Conservation (phyloP, 1,140 invertebrate genomes). For the Orussus abietinus region DNA sequence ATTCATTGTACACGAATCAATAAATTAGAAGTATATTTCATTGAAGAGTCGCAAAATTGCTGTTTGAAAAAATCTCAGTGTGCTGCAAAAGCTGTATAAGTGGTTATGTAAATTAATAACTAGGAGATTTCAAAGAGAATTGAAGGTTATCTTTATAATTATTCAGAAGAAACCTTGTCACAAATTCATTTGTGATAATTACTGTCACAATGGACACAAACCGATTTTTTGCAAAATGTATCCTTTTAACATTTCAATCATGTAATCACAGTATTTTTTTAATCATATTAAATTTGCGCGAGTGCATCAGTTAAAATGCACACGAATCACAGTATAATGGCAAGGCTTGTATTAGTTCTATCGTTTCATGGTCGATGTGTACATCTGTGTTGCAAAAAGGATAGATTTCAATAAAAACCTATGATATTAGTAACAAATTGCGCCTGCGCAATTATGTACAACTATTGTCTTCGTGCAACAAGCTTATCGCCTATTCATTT, state of each 20-base stretch:
- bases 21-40: constrained; percentile 26
- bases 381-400: constrained; percentile 19
- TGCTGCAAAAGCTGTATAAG: constrained; percentile 17
- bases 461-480: constrained; percentile 41
- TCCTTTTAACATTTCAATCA: constrained; percentile 5
- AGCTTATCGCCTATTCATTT: constrained; percentile 30
- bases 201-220: no score
- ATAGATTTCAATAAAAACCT: constrained; percentile 28
- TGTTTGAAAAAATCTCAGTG: constrained; percentile 14
- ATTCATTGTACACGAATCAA: constrained; percentile 36
- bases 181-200: no score
- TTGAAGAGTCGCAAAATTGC: constrained; percentile 10
- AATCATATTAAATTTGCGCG: constrained; percentile 13
- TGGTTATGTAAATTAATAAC: no score
- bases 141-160: no score
- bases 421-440: constrained; percentile 27
- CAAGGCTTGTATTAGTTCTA: constrained; percentile 14
- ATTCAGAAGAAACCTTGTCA: no score
- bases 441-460: constrained; percentile 37
- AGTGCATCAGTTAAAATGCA: constrained; percentile 20
- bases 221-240: no score
- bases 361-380: constrained; percentile 16
- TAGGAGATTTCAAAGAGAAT: no score
- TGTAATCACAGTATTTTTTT: constrained; percentile 20
- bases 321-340: constrained; percentile 25